These are phyloP conservation scores for Pygathrix nemaeus DNA, from an alignment of 2,113 vertebrate species.

Conservation along the genomic window DNA sequence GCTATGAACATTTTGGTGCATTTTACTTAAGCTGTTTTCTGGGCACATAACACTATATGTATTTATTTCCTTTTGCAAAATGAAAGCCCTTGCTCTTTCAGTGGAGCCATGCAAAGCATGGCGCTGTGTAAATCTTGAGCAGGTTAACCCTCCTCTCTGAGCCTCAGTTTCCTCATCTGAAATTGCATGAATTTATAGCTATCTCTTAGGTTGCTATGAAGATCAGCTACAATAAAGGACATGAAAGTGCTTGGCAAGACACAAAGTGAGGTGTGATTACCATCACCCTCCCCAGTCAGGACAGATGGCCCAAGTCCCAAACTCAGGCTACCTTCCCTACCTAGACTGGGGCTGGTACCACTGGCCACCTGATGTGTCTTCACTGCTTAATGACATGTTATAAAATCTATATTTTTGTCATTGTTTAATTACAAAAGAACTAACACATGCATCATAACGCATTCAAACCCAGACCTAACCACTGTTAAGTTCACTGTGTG, in stretches of 20 bases:
- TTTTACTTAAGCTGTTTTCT: background rate
- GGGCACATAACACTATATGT: background rate
- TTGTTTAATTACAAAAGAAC: background rate
- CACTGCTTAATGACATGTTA: background rate
- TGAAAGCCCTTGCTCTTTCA: background rate
- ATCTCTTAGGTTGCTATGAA: background rate
- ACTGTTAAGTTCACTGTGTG: background rate
- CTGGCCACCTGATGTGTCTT: background rate
- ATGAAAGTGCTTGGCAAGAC: background rate
- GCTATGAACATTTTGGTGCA: background rate
- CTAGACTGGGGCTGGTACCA: background rate
- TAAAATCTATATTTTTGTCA: background rate
- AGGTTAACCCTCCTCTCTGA: background rate
- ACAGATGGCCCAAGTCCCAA: background rate
- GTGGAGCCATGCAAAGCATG: background rate
- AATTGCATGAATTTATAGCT: background rate
- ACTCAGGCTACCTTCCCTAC: background rate
- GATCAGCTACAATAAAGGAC: background rate
- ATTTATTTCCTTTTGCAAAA: background rate
- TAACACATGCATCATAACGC: too few species aligned
- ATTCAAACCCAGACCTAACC: background rate
- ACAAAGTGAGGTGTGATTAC: background rate
- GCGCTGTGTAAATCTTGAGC: background rate
- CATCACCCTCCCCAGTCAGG: background rate
- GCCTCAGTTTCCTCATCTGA: background rate